These are phyloP conservation scores for Callopanchax toddi DNA, from an alignment of 2,113 vertebrate species.

Conservation along the genomic window DNA sequence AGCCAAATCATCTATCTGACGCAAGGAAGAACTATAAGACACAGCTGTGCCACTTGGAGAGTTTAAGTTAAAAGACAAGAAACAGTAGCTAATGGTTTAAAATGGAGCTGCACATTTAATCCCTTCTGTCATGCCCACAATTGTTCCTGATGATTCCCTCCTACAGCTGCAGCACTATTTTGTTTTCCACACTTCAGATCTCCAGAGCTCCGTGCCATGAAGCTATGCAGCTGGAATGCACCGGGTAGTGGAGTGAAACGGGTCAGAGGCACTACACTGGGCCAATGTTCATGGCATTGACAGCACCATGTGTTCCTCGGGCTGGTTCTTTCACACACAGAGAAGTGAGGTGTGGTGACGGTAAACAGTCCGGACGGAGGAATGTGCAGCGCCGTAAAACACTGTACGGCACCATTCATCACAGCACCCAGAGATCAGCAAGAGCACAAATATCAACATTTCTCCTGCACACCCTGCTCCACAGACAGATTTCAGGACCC, in stretches of 20 bases:
- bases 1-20: slow-evolving; percentile 55
- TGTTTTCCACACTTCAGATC: slow-evolving; percentile 60
- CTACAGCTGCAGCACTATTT: slow-evolving; percentile 69
- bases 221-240: slow-evolving; percentile 65
- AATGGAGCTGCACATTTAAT: slow-evolving; percentile 52
- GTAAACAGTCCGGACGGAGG: slow-evolving; percentile 66
- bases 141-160: slow-evolving; percentile 47
- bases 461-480: slow-evolving; percentile 38
- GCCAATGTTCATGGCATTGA: slow-evolving; percentile 48
- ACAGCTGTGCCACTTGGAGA: slow-evolving; percentile 58
- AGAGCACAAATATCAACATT: slow-evolving; percentile 49
- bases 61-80: slow-evolving; percentile 44
- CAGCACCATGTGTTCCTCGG: slow-evolving; percentile 51
- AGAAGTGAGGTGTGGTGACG: slow-evolving; percentile 61
- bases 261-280: slow-evolving; percentile 50
- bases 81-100: slow-evolving; percentile 72
- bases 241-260: slow-evolving; percentile 38
- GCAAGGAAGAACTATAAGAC: slow-evolving; percentile 32
- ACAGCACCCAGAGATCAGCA: slow-evolving; percentile 46
- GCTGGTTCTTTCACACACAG: slow-evolving; percentile 37
- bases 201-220: slow-evolving; percentile 57
- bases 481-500: slow-evolving; percentile 56
- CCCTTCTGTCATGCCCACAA: slow-evolving; percentile 60
- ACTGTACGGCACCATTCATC: slow-evolving; percentile 67
- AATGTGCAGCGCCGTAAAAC: slow-evolving; percentile 63